Evolutionary conservation across 2,888 invertebrate species (phyloP).

Genomic region (Synanthedon formicaeformis): DNA sequence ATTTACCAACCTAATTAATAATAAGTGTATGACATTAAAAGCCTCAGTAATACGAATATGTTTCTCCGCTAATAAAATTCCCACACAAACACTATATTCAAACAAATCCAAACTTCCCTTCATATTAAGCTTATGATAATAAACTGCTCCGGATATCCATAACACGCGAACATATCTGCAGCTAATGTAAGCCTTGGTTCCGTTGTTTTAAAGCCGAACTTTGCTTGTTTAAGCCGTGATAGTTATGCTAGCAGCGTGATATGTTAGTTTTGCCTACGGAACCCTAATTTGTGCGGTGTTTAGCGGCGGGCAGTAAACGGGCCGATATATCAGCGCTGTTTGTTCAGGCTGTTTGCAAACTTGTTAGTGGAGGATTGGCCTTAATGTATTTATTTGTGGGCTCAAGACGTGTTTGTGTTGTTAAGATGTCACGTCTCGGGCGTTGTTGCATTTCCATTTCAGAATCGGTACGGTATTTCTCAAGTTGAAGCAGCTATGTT

Average conservation of each 20-base stretch:
- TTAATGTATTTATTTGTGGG: slow-evolving; percentile 6
- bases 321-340: slow-evolving; percentile 8
- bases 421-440: slow-evolving; percentile 2
- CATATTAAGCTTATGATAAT: slow-evolving; percentile 27
- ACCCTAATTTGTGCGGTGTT: slow-evolving; percentile 30
- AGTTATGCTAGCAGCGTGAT: slow-evolving; percentile 6
- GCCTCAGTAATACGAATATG: no score
- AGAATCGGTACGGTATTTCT: not conserved
- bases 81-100: not conserved
- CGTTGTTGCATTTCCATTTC: slow-evolving; percentile 6
- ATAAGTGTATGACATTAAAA: no score
- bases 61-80: not conserved
- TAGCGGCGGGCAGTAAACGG: slow-evolving; percentile 11
- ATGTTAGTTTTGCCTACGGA: slow-evolving; percentile 38
- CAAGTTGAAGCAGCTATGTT: no score
- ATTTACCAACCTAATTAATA: no score
- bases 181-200: not conserved
- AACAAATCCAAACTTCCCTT: slow-evolving; percentile 21
- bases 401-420: slow-evolving; percentile 1
- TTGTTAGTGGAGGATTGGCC: slow-evolving; percentile 14
- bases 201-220: not conserved
- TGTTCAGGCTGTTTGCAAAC: slow-evolving; percentile 15
- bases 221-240: not conserved
- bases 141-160: slow-evolving; percentile 21
- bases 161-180: not conserved